Conservation (phyloP, 1,140 invertebrate species). For the Drosophila kepulauana region DNA sequence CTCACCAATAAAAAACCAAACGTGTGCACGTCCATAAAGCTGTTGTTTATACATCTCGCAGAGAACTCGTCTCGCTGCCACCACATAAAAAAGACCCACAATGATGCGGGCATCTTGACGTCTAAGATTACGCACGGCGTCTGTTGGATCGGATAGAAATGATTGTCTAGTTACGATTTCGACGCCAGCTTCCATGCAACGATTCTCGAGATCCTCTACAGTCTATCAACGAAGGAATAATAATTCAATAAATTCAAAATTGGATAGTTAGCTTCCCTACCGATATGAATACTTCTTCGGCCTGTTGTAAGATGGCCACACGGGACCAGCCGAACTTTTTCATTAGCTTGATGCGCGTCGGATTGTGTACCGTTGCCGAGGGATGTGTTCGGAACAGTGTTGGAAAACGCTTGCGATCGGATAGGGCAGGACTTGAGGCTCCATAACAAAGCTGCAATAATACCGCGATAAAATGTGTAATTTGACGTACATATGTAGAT, state of each 20-base stretch:
- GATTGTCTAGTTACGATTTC: constrained; percentile 98
- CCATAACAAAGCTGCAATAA: constrained; percentile 96
- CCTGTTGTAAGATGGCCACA: constrained; percentile 98
- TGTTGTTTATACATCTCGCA: constrained; percentile 98
- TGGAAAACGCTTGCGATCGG: constrained; percentile 98
- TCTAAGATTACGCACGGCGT: constrained; percentile 97
- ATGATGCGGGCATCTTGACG: constrained; percentile 98
- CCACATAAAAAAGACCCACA: constrained; percentile 97
- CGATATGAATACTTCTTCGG: constrained; percentile 99
- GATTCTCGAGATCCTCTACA: constrained; percentile 97
- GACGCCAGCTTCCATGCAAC: constrained; percentile 96
- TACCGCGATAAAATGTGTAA: background rate
- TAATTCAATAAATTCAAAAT: background rate
- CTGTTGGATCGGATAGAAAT: constrained; percentile 97
- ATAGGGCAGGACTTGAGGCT: constrained; percentile 98
- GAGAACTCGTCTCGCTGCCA: constrained; percentile 96
- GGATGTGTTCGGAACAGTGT: constrained; percentile 99
- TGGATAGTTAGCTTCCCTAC: constrained; percentile 85
- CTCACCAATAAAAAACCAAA: constrained; percentile 99
- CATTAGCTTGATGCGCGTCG: constrained; percentile 98
- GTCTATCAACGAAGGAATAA: constrained; percentile 88
- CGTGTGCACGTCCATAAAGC: constrained; percentile 97
- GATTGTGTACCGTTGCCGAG: constrained; percentile 99
- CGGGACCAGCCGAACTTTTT: constrained; percentile 98
- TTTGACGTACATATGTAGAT: background rate